These are phyloP conservation scores for Odontocolon sp. DNA, from an alignment of 2,888 invertebrate species.

Conservation along the genomic window DNA sequence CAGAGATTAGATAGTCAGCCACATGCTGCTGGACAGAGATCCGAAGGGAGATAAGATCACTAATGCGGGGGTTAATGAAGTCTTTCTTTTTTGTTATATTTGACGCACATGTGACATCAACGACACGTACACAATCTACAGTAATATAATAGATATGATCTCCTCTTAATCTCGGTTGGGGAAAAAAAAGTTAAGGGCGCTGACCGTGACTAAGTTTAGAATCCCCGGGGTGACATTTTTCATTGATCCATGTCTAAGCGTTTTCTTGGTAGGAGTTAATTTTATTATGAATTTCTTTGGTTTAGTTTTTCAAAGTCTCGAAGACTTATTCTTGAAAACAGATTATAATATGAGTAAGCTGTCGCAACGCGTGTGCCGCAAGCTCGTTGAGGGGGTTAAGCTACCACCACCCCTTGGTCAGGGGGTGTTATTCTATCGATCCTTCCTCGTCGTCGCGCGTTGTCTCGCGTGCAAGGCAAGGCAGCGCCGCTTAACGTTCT, in stretches of 20 bases:
- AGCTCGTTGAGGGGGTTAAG: conserved; percentile 18
- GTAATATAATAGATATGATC: not conserved
- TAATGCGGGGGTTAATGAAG: conserved; percentile 54
- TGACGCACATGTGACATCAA: conserved; percentile 17
- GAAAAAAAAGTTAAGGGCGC: not conserved
- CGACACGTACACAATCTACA: not conserved
- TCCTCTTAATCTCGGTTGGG: conserved; percentile 18
- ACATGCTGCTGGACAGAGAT: conserved; percentile 51
- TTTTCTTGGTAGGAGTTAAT: no score
- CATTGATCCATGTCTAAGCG: conserved; percentile 3
- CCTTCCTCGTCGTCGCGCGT: conserved; percentile 58
- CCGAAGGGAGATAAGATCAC: conserved; percentile 49
- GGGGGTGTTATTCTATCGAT: conserved; percentile 70
- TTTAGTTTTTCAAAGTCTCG: not conserved
- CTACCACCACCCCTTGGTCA: not conserved
- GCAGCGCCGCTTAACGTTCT: conserved; percentile 74
- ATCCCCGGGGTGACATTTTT: not conserved
- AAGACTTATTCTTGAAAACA: not conserved
- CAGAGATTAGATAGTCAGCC: conserved; percentile 61
- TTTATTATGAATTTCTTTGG: no score
- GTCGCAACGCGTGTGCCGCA: conserved; percentile 17
- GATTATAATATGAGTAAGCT: conserved; percentile 5
- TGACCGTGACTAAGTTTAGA: no score
- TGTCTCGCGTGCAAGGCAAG: conserved; percentile 71
- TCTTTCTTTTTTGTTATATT: conserved; percentile 18